Evolutionary conservation across 2,888 invertebrate genomes (phyloP), one percentile per base, ranked within the genome.

Genomic region (Epirrhoe alternata): DNA sequence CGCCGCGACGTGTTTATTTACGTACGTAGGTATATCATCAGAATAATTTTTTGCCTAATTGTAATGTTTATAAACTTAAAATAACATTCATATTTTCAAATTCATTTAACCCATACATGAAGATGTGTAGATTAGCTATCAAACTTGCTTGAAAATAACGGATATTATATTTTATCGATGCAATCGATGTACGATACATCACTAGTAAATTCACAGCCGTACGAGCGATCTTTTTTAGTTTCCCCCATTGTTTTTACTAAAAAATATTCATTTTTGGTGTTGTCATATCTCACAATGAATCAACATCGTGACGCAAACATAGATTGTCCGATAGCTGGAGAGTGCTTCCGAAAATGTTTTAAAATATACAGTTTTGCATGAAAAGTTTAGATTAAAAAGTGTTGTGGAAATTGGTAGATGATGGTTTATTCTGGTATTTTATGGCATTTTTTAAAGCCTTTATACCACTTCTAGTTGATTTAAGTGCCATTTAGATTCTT

Each of bases 221-320:
- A 50, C 53, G 24, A 6, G 45, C 17, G 24, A 52, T 52, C n/a
- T 59, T 51, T 49, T 57, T 63, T 63, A 57, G 51, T 24, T 2
- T 45, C 57, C n/a, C 14, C 45, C 31, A 56, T 55, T 55, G 62
- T 54, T 62, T 62, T 62, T 50, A 24, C 33, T 66, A 52, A 59
- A 56, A 66, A 72, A 69, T 68, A 73, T 73, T 74, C 69, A 70
- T 74, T 65, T 73, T 74, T 63, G 64, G 56, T 68, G 68, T 71
- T 71, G 69, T 66, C 70, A 71, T 65, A 66, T 63, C 57, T 57
- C 33, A 67, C 71, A 56, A 70, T 72, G 69, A 71, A 74, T 74
- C 74, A 72, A 68, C 70, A 72, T 58, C 63, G 69, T 70, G 65
- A 61, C 64, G 70, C 59, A 47, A 63, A 56, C 61, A 61, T 65